Evolutionary conservation across 2,888 invertebrate species (phyloP).

Genomic region (Archaeoteleia sp.): DNA sequence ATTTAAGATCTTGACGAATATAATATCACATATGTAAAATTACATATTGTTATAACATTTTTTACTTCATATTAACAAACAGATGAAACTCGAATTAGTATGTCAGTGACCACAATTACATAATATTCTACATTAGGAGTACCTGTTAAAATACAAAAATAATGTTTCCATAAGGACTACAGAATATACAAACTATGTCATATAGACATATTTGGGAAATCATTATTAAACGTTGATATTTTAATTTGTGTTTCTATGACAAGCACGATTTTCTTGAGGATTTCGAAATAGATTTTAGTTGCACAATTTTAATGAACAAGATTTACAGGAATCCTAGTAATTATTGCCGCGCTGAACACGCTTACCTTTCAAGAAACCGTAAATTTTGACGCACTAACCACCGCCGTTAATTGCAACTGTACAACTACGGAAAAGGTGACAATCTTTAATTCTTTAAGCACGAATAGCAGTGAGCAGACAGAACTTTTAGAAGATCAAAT

Average conservation of each 20-base stretch:
- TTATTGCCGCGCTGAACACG: slow-evolving; percentile 49
- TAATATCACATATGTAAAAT: too few relatives aligned
- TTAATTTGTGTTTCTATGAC: too few relatives aligned
- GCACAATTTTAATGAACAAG: neutral
- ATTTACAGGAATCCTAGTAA: slow-evolving; percentile 44
- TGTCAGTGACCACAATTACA: too few relatives aligned
- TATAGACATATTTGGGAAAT: slow-evolving; percentile 8
- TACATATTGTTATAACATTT: too few relatives aligned
- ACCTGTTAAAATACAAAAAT: too few relatives aligned
- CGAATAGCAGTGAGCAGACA: slow-evolving; percentile 33
- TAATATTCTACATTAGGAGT: too few relatives aligned
- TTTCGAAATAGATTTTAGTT: neutral
- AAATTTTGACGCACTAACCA: slow-evolving; percentile 43
- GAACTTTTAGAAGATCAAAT: slow-evolving; percentile 32
- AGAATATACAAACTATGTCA: too few relatives aligned
- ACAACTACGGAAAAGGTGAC: slow-evolving; percentile 60
- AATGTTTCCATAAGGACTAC: too few relatives aligned
- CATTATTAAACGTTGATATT: neutral
- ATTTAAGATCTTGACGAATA: too few relatives aligned
- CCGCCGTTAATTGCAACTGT: slow-evolving; percentile 58
- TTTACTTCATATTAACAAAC: too few relatives aligned
- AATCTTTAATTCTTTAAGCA: slow-evolving; percentile 55
- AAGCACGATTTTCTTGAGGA: neutral
- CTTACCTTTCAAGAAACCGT: slow-evolving; percentile 44
- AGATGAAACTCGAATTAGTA: too few relatives aligned